These are phyloP conservation scores for Zaprionus davidi DNA, from an alignment of 1,140 invertebrate species.

Conservation along the genomic window DNA sequence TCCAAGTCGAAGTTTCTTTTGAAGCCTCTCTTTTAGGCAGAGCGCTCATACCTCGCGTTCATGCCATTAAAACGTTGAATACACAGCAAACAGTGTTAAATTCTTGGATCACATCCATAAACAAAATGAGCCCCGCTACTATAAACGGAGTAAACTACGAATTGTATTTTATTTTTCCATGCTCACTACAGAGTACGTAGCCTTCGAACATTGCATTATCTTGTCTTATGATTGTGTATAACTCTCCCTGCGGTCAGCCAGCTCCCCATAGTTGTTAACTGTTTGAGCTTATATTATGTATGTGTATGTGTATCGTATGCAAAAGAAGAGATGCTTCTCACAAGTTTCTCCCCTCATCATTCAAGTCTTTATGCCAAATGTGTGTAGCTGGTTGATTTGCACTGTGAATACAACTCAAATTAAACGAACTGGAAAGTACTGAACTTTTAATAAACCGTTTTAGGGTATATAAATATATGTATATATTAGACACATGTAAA, in stretches of 20 bases:
- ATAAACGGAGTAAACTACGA: not conserved
- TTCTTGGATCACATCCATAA: not conserved
- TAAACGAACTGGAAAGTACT: not conserved
- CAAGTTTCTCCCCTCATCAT: not conserved
- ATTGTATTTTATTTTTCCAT: not conserved
- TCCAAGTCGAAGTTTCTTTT: conserved; percentile 30
- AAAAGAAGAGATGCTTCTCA: not conserved
- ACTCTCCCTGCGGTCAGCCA: not conserved
- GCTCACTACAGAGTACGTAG: not conserved
- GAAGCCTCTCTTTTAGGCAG: conserved; percentile 1
- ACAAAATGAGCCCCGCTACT: not conserved
- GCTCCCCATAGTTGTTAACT: not conserved
- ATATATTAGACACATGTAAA: too few relatives aligned
- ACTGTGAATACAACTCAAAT: not conserved
- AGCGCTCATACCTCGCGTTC: not conserved
- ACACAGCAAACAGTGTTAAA: not conserved
- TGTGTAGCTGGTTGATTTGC: not conserved
- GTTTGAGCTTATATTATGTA: not conserved
- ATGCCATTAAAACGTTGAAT: not conserved
- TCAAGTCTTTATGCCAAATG: not conserved
- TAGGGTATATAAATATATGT: too few relatives aligned
- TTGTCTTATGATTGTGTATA: not conserved
- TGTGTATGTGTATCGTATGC: too few relatives aligned
- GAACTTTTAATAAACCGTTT: not conserved
- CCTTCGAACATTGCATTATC: not conserved